phyloP scores from a whole-genome alignment of 2,113 vertebrate species.

The Spilogale gracilis region DNA sequence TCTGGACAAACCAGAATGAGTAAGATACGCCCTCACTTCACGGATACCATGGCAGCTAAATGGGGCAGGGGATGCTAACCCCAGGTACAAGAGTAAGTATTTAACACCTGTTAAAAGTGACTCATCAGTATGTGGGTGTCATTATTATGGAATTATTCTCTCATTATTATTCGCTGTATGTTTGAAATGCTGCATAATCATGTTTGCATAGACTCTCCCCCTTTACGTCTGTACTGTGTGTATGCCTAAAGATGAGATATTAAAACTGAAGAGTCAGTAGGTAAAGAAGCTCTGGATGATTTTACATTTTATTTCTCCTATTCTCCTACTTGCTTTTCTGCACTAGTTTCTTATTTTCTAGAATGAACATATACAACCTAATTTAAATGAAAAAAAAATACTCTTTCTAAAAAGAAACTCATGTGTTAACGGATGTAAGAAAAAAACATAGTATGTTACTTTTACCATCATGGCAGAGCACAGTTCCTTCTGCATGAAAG shows the following conservation, averaged over 20 bases:
- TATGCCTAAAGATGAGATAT: not conserved
- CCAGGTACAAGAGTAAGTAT: too few relatives aligned
- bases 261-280: not conserved
- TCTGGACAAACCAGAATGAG: not conserved
- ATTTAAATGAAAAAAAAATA: not conserved
- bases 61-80: not conserved
- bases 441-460: not conserved
- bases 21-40: not conserved
- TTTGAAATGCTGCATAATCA: not conserved
- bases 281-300: not conserved
- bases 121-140: not conserved
- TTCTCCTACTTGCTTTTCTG: not conserved
- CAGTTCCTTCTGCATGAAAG: not conserved
- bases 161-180: not conserved
- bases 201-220: not conserved
- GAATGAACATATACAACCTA: not conserved
- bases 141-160: not conserved
- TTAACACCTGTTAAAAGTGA: not conserved
- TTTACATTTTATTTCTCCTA: constrained; percentile 9
- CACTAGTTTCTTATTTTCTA: not conserved
- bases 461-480: not conserved
- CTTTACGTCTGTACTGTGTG: not conserved
- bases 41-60: fast-evolving
- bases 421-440: not conserved
- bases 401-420: not conserved